These are phyloP conservation scores for Tridacna gigas DNA, from an alignment of 2,888 invertebrate species.

Conservation along the genomic window DNA sequence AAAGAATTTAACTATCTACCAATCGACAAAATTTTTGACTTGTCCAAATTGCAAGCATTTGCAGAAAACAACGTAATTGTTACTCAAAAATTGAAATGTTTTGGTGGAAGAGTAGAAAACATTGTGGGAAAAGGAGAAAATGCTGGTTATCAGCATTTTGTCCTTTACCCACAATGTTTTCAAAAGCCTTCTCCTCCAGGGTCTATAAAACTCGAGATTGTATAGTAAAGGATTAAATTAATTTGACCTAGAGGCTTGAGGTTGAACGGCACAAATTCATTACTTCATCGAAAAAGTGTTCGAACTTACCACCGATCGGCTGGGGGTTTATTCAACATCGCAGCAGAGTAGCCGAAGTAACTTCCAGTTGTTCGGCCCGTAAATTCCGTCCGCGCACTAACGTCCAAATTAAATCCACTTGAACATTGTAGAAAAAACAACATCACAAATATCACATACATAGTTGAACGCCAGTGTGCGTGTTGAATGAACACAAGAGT, in stretches of 20 bases:
- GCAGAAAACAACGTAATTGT: no score
- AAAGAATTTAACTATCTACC: no score
- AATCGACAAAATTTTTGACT: no score
- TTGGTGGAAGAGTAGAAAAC: no score
- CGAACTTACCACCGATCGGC: conserved; percentile 47
- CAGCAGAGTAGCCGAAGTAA: conserved; percentile 59
- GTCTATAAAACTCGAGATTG: not conserved
- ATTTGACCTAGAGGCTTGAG: no score
- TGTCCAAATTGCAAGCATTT: no score
- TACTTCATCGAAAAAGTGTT: no score
- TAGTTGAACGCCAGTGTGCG: not conserved
- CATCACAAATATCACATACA: conserved; percentile 11
- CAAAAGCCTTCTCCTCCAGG: not conserved
- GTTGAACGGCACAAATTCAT: no score
- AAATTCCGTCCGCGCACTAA: conserved; percentile 20
- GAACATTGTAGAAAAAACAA: not conserved
- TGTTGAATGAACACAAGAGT: not conserved
- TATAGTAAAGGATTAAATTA: not conserved
- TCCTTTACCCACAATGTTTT: not conserved
- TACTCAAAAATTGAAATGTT: no score
- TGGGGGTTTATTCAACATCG: conserved; percentile 44
- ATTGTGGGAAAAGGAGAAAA: not conserved
- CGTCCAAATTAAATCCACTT: conserved; percentile 57
- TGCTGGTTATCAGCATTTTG: not conserved
- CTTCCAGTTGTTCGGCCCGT: conserved; percentile 39